phyloP scores from a whole-genome alignment of 2,888 invertebrate species.

The Erynnis tages region DNA sequence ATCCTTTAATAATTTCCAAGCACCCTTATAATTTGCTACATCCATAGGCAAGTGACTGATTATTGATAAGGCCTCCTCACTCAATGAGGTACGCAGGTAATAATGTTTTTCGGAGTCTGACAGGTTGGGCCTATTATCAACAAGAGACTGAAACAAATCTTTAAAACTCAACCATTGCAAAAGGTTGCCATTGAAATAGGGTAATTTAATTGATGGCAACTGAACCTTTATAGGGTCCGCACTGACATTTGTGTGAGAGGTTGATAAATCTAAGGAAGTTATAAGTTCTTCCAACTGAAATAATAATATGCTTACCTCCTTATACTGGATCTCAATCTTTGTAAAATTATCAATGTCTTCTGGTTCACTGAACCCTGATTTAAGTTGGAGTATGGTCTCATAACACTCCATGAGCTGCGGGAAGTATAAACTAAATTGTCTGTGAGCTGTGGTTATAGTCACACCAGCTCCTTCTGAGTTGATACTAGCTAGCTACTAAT shows the following conservation, averaged over 20 bases:
- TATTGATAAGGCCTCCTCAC: not conserved
- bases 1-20: not conserved
- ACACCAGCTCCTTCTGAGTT: not conserved
- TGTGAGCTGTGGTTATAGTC: not conserved
- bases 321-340: not conserved
- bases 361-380: not conserved
- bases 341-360: not conserved
- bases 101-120: constrained; percentile 11
- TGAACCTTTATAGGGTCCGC: not conserved
- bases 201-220: constrained; percentile 1
- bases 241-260: not conserved
- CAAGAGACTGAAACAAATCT: not conserved
- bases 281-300: not conserved
- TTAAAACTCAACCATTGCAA: constrained; percentile 1
- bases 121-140: not conserved
- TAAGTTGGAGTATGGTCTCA: not conserved
- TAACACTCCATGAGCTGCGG: not conserved
- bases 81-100: not conserved
- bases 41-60: constrained; percentile 16
- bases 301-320: not conserved
- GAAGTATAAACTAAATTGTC: not conserved
- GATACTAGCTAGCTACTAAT: too few relatives aligned
- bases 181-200: not conserved
- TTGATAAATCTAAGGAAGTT: not conserved
- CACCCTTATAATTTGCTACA: not conserved